Conservation (phyloP, 2,888 invertebrate species). For the Sphaerophoria rueppellii region DNA sequence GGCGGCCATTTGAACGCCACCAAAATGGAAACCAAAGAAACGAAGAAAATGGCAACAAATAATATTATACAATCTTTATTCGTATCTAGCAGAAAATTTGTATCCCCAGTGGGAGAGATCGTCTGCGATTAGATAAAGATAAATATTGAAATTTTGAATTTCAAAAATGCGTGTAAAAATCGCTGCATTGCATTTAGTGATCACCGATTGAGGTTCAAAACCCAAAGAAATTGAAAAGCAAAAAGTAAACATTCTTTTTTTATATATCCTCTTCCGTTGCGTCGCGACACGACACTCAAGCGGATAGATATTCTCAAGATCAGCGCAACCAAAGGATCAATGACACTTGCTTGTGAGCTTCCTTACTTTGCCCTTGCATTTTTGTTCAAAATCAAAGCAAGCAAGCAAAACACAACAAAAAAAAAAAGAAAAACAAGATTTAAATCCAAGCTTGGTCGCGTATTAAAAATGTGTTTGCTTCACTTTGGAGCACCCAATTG, state of each 20-base stretch:
- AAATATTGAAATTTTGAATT: constrained; percentile 1
- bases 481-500: constrained; percentile 69
- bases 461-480: constrained; percentile 67
- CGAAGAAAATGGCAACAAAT: constrained; percentile 61
- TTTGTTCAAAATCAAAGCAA: constrained; percentile 14
- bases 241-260: no score
- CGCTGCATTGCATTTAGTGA: no score
- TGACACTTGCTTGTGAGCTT: constrained; percentile 57
- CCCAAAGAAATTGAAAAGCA: no score
- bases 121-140: constrained; percentile 51
- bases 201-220: no score
- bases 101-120: constrained; percentile 59
- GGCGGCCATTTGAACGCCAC: constrained; percentile 47
- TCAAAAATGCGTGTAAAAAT: constrained; percentile 13
- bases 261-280: constrained; percentile 1
- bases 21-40: constrained; percentile 41
- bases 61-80: constrained; percentile 61
- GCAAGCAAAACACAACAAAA: neutral
- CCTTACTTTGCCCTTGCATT: constrained; percentile 41
- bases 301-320: constrained; percentile 39
- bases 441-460: constrained; percentile 29
- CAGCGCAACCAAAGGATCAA: constrained; percentile 55
- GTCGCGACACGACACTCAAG: constrained; percentile 1
- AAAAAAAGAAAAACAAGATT: constrained; percentile 6
- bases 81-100: constrained; percentile 60